Conservation (phyloP, 2,888 invertebrate species). For the Limnephilus auricula region DNA sequence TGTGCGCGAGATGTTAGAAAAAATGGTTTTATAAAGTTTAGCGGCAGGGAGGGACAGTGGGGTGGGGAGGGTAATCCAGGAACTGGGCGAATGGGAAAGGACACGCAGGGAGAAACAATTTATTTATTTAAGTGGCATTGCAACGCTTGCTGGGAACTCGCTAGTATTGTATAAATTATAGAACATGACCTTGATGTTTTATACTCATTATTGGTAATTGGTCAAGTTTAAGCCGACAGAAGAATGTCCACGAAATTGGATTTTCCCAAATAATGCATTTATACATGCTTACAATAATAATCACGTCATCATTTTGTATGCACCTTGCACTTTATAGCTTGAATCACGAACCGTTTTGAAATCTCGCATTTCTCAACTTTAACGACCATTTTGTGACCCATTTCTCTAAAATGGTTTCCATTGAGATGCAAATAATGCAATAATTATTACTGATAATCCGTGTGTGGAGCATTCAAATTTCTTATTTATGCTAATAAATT, state of each 20-base stretch:
- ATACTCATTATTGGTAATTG: neutral
- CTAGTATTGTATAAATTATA: neutral
- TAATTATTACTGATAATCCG: neutral
- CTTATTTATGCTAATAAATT: neutral
- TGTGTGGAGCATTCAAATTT: neutral
- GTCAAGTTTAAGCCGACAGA: neutral
- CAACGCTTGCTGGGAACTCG: no score
- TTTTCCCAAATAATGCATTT: neutral
- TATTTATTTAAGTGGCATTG: no score
- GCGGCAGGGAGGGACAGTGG: no score
- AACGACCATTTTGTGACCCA: slow-evolving; percentile 4
- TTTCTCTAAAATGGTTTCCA: neutral
- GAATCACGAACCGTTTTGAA: slow-evolving; percentile 14
- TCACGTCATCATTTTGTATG: neutral
- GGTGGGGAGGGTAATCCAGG: no score
- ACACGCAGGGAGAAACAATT: no score
- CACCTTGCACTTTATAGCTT: neutral
- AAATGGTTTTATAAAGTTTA: no score
- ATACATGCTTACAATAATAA: neutral
- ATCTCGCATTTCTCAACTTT: neutral
- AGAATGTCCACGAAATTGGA: neutral
- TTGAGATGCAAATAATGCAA: neutral
- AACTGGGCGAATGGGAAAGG: no score
- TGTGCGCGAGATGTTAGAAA: no score
- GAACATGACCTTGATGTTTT: neutral